A percentile compares a stretch with the other conserved stretches of the same genome.
These are phyloP conservation scores for Siphlonurus alternatus DNA, from an alignment of 2,888 invertebrate species.

Conservation along the genomic window DNA sequence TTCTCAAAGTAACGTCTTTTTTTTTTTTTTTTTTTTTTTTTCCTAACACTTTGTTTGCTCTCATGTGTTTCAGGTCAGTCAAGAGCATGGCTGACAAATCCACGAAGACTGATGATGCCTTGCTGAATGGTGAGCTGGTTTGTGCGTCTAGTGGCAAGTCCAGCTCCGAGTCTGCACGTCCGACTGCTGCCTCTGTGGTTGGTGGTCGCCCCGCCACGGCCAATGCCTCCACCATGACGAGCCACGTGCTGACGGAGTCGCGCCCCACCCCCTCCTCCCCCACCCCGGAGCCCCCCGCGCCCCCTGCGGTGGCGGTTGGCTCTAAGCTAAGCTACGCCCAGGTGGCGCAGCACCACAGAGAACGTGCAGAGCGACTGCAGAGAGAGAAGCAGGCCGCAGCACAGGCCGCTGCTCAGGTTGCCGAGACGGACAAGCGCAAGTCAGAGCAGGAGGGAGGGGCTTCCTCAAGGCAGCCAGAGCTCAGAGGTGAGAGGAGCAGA, in stretches of 20 bases:
- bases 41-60: conserved; percentile 7
- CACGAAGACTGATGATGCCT: conserved; percentile 44
- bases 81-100: conserved; percentile 44
- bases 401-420: conserved; percentile 8
- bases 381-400: conserved; percentile 16
- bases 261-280: conserved; percentile 8
- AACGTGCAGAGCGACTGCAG: conserved; percentile 21
- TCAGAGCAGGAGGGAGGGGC: not conserved
- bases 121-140: conserved; percentile 19
- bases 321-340: conserved; percentile 41
- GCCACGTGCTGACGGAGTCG: conserved; percentile 20
- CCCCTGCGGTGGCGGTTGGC: conserved; percentile 10
- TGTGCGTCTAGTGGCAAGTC: not conserved
- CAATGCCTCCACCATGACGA: conserved; percentile 38
- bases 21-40: conserved; percentile 1
- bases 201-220: conserved; percentile 24
- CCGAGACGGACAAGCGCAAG: conserved; percentile 6
- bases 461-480: conserved; percentile 11
- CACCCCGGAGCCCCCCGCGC: conserved; percentile 8
- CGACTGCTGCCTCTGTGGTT: conserved; percentile 6
- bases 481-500: conserved; percentile 11
- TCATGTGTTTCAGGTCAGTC: conserved; percentile 23
- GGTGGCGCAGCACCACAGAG: conserved; percentile 45
- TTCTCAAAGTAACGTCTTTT: no score
- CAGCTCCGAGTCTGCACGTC: not conserved